Conservation (phyloP, 2,797 vertebrate species). For the Octomys mimax region DNA sequence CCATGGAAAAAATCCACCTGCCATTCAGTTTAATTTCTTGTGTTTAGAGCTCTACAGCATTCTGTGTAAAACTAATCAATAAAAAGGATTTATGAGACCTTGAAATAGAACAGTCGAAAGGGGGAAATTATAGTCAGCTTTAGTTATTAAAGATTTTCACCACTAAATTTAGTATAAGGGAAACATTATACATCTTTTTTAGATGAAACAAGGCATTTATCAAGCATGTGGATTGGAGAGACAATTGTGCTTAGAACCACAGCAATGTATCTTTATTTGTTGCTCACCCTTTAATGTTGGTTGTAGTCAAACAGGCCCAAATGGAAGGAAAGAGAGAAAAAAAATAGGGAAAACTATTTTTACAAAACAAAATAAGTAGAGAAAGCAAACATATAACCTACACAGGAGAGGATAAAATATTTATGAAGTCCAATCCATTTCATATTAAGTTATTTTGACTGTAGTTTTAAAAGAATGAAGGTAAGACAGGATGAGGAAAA, state of each 20-base stretch:
- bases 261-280: constrained; percentile 88
- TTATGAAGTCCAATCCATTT: neutral
- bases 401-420: neutral
- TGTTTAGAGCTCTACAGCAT: constrained; percentile 86
- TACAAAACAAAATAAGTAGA: constrained; percentile 46
- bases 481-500: neutral
- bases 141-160: constrained; percentile 90
- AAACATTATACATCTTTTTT: constrained; percentile 87
- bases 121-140: constrained; percentile 88
- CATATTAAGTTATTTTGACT: constrained; percentile 3
- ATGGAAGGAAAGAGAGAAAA: neutral
- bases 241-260: constrained; percentile 81
- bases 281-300: constrained; percentile 82
- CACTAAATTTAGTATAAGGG: constrained; percentile 87
- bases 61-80: constrained; percentile 88
- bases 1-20: constrained; percentile 83
- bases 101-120: constrained; percentile 86
- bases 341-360: constrained; percentile 40
- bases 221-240: constrained; percentile 83
- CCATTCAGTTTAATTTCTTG: constrained; percentile 88
- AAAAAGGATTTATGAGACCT: constrained; percentile 89
- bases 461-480: neutral
- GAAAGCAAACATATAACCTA: neutral
- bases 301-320: constrained; percentile 74
- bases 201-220: constrained; percentile 84